These are phyloP conservation scores for Eristalinus sepulchralis DNA, from an alignment of 2,888 invertebrate genomes.

Conservation along the genomic window DNA sequence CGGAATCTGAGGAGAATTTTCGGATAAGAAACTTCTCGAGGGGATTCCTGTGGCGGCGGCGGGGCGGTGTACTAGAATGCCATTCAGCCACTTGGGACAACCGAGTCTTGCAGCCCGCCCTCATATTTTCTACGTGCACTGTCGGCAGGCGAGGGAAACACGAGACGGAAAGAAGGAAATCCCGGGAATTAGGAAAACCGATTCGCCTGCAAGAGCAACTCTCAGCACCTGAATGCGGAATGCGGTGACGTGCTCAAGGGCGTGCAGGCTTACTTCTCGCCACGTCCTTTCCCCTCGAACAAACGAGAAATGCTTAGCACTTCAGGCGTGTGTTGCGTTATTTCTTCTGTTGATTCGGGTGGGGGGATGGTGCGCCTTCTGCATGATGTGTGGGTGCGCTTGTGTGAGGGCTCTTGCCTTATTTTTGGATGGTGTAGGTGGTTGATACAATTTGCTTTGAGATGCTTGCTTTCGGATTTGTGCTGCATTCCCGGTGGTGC, in stretches of 20 bases:
- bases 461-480: not conserved
- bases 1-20: not conserved
- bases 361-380: not conserved
- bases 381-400: not conserved
- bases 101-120: no score
- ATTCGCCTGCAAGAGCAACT: not conserved
- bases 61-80: not conserved
- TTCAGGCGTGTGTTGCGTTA: not conserved
- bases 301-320: not conserved
- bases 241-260: not conserved
- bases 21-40: not conserved
- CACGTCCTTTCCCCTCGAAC: not conserved
- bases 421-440: not conserved
- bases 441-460: not conserved
- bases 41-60: not conserved
- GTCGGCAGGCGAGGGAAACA: not conserved
- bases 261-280: not conserved
- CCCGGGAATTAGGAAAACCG: not conserved
- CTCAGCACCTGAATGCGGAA: not conserved
- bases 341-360: not conserved
- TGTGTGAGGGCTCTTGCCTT: not conserved
- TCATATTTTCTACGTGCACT: not conserved
- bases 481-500: not conserved
- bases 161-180: not conserved
- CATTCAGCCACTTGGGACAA: not conserved